phyloP scores from a whole-genome alignment of 2,797 vertebrate species.

The Mormyrops boulengeri region DNA sequence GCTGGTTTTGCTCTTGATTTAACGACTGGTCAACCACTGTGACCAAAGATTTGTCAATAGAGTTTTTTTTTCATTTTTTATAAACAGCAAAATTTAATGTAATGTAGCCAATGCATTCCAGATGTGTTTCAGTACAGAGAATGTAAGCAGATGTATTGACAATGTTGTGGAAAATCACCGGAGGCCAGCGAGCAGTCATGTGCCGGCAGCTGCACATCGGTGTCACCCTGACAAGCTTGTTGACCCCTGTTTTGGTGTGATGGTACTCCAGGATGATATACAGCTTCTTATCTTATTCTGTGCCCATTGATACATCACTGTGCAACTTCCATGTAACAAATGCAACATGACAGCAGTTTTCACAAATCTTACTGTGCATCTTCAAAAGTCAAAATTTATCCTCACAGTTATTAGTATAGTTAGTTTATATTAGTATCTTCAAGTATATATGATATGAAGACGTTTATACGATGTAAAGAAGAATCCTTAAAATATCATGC shows the following conservation, averaged over 20 bases:
- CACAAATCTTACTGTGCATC: background rate
- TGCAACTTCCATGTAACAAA: background rate
- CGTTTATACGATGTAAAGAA: background rate
- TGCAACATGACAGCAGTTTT: background rate
- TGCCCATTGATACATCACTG: background rate
- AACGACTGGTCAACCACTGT: background rate
- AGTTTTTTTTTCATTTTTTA: background rate
- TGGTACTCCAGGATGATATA: background rate
- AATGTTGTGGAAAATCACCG: background rate
- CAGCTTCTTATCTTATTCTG: background rate
- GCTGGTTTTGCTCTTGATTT: background rate
- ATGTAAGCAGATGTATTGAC: background rate
- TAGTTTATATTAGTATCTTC: background rate
- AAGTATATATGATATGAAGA: background rate
- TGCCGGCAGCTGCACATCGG: background rate
- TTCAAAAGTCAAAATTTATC: background rate
- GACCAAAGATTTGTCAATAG: background rate
- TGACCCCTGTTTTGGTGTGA: background rate
- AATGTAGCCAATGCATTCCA: background rate
- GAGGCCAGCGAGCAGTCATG: background rate
- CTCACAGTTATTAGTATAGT: background rate
- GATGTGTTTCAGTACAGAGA: background rate
- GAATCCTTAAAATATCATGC: background rate
- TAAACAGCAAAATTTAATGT: background rate
- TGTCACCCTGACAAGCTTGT: background rate